Base-by-base conservation (phyloP, 2,797 vertebrate species). In the Gadopsis bispinosus region DNA sequence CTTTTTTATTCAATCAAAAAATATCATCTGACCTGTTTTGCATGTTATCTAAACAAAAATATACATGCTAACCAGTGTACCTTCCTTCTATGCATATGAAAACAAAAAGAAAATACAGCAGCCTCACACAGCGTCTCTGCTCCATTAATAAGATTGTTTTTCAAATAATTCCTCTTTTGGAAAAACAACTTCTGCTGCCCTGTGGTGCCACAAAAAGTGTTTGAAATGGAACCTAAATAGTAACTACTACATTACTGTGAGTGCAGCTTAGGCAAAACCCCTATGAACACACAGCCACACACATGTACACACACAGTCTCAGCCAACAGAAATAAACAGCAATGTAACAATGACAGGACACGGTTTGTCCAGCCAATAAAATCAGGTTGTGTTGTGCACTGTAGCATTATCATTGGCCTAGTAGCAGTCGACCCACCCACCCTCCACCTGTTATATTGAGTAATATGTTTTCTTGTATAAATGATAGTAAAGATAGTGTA, bases 251-350 rank as follows among this genome's bases (percentile, higher is more conserved):
- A n/a, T n/a, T 51, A 51, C 48, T n/a, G 47, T 3, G 20, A 51
- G 48, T 11, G 48, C 20, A 22, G 10, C 48, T 51, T 51, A 22
- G 50, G 11, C 50, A 22, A 53, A 53, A 53, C 11, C 8, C 20
- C 11, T 22, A 13, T 22, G 13, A 51, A 51, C 11, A 11, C 48
- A 51, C 48, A n/a, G 10, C n/a, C n/a, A 51, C 50, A 22, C 50
- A 51, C 9, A 51, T 20, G n/a, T 4, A 50, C 20, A 48, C 47
- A 48, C 47, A 48, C 19, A 33, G 26, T 0, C 65, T 43, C 35
- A 0, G 20, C 56, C 16, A 74, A 69, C 37, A 63, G 33, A 80
- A 77, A 75, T 69, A 73, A 76, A 76, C 68, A 45, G 19, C 63
- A 20, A 11, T 62, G 31, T 74, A 68, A 74, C 35, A 73, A 54